Base-by-base conservation (phyloP, 2,113 vertebrate species). In the Rhabdornis inornatus region DNA sequence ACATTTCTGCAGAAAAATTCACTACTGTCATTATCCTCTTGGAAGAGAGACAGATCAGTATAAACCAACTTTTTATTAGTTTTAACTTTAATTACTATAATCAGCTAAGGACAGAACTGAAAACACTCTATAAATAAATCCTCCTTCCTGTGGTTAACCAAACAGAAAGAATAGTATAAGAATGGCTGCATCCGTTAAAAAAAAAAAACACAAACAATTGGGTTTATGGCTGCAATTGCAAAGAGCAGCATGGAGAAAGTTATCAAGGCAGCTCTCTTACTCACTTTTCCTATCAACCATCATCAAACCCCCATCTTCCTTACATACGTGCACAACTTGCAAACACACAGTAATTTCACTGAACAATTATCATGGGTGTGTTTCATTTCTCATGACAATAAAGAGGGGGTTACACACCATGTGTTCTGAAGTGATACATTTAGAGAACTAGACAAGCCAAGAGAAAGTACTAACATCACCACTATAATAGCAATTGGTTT, bases 361-460 rank as follows among this genome's bases (percentile, higher is more conserved):
- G 19, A 69, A 9, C n/a, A 81, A 77, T 31, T 47, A 59, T 28
- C 45, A 61, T 1, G 3, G 31, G 8, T 4, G 8, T 61, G 24
- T 28, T 89, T 80, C 22, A 44, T 44, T 90, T 80, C 59, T 52
- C 37, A 60, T 24, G 11, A 56, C 39, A 66, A 75, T 11, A 77
- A 35, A 24, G 24, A 78, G 0, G 17, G 20, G 10, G 20, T 69
- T 44, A 76, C 25, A 40, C 15, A 50, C 18, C 0, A 0, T 2
- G 0, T 64, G 31, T 39, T 90, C 69, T 82, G 5, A 85, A 79
- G 31, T 9, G 50, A 80, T 20, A 72, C 8, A 27, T n/a, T 33
- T 35, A 28, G 13, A 86, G 35, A 77, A 86, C 35, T 23, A 57
- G 13, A 72, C 20, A 88, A 61, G 47, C 35, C 69, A 61, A 77